Conservation (phyloP, 2,888 invertebrate species). For the Drosophila mimica region DNA sequence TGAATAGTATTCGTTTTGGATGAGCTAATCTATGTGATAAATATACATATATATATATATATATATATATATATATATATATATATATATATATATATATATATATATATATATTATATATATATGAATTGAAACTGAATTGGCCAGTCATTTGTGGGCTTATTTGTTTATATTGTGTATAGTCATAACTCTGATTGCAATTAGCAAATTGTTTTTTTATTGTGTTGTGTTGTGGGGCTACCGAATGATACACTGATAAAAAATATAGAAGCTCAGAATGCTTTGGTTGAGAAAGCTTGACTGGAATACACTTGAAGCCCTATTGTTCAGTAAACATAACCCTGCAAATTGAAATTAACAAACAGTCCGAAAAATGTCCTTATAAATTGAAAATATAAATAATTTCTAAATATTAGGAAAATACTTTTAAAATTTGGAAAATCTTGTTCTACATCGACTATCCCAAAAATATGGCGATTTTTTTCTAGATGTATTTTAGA, state of each 20-base stretch:
- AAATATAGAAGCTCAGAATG: not conserved
- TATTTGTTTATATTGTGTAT: conserved; percentile 27
- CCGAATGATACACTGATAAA: not conserved
- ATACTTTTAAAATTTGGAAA: too few species aligned
- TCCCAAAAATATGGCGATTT: too few species aligned
- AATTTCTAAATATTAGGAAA: too few species aligned
- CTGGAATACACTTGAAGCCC: not conserved
- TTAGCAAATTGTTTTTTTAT: conserved; percentile 41
- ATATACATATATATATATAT: not conserved
- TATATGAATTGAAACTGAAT: conserved; percentile 4
- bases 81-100: not conserved
- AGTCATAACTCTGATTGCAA: conserved; percentile 34
- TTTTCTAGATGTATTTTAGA: not conserved
- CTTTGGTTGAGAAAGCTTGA: too few species aligned
- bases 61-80: not conserved
- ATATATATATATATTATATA: not conserved
- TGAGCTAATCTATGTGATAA: conserved; percentile 38
- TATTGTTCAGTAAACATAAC: not conserved
- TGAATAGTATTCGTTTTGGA: conserved; percentile 39
- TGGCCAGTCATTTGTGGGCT: conserved; percentile 19
- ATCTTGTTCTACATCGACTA: too few species aligned
- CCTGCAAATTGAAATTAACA: not conserved
- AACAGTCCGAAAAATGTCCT: not conserved
- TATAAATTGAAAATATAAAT: too few species aligned
- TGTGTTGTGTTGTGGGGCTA: not conserved